phyloP scores from a whole-genome alignment of 2,113 vertebrate species.

The Gorsachius goisagi region DNA sequence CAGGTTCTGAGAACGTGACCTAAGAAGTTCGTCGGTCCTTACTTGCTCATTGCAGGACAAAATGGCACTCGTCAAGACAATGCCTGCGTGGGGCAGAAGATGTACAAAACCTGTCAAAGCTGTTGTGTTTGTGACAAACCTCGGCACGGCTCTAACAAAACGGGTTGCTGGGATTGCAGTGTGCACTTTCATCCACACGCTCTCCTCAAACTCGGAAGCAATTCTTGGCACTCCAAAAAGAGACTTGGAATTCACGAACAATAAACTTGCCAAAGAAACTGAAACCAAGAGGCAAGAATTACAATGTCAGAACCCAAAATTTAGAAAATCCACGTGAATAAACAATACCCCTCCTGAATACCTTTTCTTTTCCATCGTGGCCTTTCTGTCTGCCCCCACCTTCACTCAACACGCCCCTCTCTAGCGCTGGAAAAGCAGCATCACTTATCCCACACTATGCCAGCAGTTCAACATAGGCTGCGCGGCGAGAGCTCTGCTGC shows the following conservation, averaged over 20 bases:
- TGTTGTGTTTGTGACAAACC: slow-evolving; percentile 44
- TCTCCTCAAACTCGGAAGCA: slow-evolving; percentile 3
- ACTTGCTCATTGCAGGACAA: neutral
- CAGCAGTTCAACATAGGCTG: neutral
- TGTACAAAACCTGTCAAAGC: slow-evolving; percentile 42
- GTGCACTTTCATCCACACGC: slow-evolving; percentile 39
- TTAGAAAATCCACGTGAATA: neutral
- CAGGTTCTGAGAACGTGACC: neutral
- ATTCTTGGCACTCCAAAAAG: neutral
- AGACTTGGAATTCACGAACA: neutral
- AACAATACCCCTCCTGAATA: neutral
- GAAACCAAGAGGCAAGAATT: neutral
- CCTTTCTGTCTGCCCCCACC: neutral
- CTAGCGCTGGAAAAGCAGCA: neutral
- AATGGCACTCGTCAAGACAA: neutral
- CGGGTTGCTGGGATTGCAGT: neutral
- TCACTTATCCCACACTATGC: neutral
- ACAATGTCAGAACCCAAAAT: neutral
- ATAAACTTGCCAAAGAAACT: neutral
- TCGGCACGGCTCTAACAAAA: slow-evolving; percentile 37
- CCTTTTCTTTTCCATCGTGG: neutral
- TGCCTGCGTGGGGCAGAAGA: neutral
- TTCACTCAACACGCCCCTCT: neutral
- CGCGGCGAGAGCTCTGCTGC: rapidly evolving
- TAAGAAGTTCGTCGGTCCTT: neutral